Evolutionary conservation across 2,113 vertebrate genomes (phyloP).

Genomic region (Petrocephalus zakoni): DNA sequence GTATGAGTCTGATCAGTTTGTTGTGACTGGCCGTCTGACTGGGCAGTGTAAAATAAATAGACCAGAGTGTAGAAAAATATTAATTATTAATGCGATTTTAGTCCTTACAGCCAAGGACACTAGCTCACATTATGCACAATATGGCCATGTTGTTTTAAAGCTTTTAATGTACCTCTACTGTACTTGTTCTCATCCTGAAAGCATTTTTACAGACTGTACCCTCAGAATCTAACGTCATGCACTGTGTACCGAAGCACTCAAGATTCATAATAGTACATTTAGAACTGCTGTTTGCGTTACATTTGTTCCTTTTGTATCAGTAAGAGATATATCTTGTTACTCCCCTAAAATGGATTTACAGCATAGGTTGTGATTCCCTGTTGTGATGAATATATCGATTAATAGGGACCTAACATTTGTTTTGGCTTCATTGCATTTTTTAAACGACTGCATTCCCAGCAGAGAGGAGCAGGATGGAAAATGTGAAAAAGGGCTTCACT

Average conservation of each 20-base stretch:
- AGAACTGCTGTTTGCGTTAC: neutral
- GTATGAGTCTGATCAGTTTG: neutral
- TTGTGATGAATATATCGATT: neutral
- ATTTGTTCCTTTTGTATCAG: neutral
- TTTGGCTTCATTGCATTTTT: neutral
- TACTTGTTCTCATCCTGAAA: neutral
- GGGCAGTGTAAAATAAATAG: neutral
- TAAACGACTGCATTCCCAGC: neutral
- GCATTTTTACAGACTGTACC: neutral
- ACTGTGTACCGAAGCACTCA: neutral
- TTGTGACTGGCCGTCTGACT: neutral
- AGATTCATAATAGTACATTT: neutral
- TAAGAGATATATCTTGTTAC: neutral
- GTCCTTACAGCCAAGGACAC: neutral
- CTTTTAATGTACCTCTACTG: neutral
- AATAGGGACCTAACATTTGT: neutral
- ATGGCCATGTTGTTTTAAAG: neutral
- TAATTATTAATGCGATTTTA: neutral
- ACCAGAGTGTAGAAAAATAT: neutral
- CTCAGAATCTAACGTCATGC: neutral
- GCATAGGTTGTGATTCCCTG: neutral
- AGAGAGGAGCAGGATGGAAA: neutral
- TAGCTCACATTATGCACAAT: neutral
- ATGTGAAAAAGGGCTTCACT: neutral
- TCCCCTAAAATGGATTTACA: neutral